phyloP scores from a whole-genome alignment of 1,140 invertebrate genomes.

The Rhyacophila brunnea region DNA sequence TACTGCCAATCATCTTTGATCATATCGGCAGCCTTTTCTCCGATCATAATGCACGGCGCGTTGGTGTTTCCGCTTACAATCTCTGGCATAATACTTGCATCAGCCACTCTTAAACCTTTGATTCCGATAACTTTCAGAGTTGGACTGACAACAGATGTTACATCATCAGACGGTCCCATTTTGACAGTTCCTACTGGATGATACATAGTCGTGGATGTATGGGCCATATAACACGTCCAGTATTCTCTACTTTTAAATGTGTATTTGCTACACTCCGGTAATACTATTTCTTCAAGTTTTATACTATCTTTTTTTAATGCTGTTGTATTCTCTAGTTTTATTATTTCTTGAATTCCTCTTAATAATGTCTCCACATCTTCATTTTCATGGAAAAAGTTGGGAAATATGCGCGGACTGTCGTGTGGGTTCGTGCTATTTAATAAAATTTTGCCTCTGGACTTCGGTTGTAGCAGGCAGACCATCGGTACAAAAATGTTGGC shows the following conservation, averaged over 20 bases:
- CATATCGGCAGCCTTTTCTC: no score
- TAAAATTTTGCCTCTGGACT: slow-evolving; percentile 50
- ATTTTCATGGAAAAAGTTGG: slow-evolving; percentile 75
- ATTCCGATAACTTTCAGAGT: slow-evolving; percentile 67
- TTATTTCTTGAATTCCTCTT: slow-evolving; percentile 61
- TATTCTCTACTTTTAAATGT: slow-evolving; percentile 57
- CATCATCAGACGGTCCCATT: slow-evolving; percentile 69
- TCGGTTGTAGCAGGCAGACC: slow-evolving; percentile 51
- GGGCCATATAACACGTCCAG: slow-evolving; percentile 63
- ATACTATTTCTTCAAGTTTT: slow-evolving; percentile 44
- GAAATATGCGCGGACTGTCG: slow-evolving; percentile 71
- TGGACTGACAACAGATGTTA: slow-evolving; percentile 64
- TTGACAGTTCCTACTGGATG: slow-evolving; percentile 75
- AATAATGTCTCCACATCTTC: slow-evolving; percentile 74
- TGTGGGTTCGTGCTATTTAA: slow-evolving; percentile 42
- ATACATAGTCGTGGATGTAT: slow-evolving; percentile 63
- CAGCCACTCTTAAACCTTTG: slow-evolving; percentile 68
- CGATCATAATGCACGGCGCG: no score
- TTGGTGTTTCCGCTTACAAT: no score
- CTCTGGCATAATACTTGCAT: slow-evolving; percentile 78
- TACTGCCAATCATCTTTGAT: no score
- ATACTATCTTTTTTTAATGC: slow-evolving; percentile 51
- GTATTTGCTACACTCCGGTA: slow-evolving; percentile 44
- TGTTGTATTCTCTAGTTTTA: slow-evolving; percentile 54
- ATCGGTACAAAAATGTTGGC: slow-evolving; percentile 44